These are phyloP conservation scores for Aphelinus certus DNA, from an alignment of 1,140 invertebrate species.

Conservation along the genomic window DNA sequence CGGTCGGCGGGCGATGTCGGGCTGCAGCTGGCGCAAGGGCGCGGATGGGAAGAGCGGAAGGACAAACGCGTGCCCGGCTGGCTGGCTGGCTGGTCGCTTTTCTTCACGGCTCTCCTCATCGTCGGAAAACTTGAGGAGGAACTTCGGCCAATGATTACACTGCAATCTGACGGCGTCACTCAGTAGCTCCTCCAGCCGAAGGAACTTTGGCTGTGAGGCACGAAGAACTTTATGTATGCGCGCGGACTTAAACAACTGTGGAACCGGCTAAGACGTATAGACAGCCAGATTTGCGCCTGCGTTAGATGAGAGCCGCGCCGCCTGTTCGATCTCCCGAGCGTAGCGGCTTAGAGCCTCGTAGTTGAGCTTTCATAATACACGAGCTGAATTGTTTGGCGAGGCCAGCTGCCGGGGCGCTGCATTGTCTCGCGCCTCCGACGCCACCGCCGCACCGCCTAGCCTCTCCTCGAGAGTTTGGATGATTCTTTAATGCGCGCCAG, in stretches of 20 bases:
- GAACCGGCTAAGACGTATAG: neutral
- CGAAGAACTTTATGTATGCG: slow-evolving; percentile 32
- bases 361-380: slow-evolving; percentile 21
- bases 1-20: slow-evolving; percentile 21
- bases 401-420: neutral
- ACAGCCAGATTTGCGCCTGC: neutral
- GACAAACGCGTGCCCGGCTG: slow-evolving; percentile 54
- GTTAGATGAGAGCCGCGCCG: neutral
- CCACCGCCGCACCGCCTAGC: neutral
- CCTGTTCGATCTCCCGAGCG: neutral
- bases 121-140: slow-evolving; percentile 44
- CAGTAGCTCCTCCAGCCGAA: slow-evolving; percentile 30
- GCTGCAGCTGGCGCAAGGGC: slow-evolving; percentile 34
- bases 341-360: neutral
- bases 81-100: slow-evolving; percentile 49
- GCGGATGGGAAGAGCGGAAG: slow-evolving; percentile 45
- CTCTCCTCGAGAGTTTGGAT: neutral
- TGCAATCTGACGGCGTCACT: slow-evolving; percentile 52
- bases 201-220: slow-evolving; percentile 27
- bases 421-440: neutral
- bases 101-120: slow-evolving; percentile 33
- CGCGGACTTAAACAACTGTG: slow-evolving; percentile 21
- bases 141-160: slow-evolving; percentile 51
- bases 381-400: neutral
- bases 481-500: slow-evolving; percentile 12